Evolutionary conservation across 1,140 invertebrate genomes (phyloP).

Genomic region (Tetragnatha versicolor): DNA sequence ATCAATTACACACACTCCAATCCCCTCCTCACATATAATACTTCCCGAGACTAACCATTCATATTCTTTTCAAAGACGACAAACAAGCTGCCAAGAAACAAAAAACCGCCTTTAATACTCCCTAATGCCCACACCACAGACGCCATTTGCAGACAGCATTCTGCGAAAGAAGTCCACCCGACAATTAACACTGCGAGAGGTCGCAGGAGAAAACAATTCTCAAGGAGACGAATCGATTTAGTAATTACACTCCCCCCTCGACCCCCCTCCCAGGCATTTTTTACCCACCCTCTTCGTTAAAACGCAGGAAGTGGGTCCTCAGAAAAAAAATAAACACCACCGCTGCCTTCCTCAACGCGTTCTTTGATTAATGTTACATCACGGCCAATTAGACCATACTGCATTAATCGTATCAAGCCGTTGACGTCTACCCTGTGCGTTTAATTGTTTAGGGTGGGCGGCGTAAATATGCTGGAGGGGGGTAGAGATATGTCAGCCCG

Average conservation of each 20-base stretch:
- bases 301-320: not conserved
- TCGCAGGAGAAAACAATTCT: too few relatives aligned
- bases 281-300: slow-evolving; percentile 9
- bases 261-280: not conserved
- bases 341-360: slow-evolving; percentile 8
- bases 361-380: slow-evolving; percentile 48
- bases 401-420: slow-evolving; percentile 38
- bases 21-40: too few relatives aligned
- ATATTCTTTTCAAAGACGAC: too few relatives aligned
- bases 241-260: slow-evolving; percentile 28
- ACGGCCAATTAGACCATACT: slow-evolving; percentile 42
- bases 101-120: too few relatives aligned
- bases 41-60: too few relatives aligned
- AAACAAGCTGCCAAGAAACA: too few relatives aligned
- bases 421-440: not conserved
- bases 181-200: too few relatives aligned
- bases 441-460: not conserved
- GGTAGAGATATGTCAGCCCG: slow-evolving; percentile 34
- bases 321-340: slow-evolving; percentile 17
- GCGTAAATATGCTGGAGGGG: not conserved
- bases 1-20: too few relatives aligned
- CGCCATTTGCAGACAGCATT: too few relatives aligned
- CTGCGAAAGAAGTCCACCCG: too few relatives aligned
- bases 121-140: too few relatives aligned
- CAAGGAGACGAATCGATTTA: slow-evolving; percentile 40